Conservation (phyloP, 2,888 invertebrate genomes). For the Thecophora atra region DNA sequence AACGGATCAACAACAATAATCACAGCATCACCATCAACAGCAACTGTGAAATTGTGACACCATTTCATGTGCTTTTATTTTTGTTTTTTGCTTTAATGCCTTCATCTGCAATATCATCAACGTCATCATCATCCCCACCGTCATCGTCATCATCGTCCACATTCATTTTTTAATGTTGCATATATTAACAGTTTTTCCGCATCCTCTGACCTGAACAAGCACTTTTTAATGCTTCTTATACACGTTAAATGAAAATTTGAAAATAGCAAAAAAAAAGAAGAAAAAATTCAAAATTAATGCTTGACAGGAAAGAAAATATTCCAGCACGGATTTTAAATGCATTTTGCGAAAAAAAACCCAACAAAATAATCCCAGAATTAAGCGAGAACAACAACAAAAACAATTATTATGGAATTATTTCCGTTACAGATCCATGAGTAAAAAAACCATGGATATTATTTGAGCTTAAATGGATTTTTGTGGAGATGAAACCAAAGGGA, state of each 20-base stretch:
- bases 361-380: not conserved
- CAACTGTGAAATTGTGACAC: not conserved
- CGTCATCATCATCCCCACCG: not conserved
- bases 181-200: not conserved
- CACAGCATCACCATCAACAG: constrained; percentile 6
- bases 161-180: constrained; percentile 1
- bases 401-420: not conserved
- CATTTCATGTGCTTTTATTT: not conserved
- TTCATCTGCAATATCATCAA: not conserved
- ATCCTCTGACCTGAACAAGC: not conserved
- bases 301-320: not conserved
- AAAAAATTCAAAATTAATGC: not conserved
- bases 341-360: not conserved
- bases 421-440: too few relatives aligned
- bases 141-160: not conserved
- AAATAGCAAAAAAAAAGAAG: not conserved
- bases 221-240: not conserved
- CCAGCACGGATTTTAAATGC: not conserved
- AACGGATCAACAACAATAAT: constrained; percentile 7
- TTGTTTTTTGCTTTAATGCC: not conserved
- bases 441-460: too few relatives aligned
- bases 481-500: too few relatives aligned
- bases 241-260: not conserved
- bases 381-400: not conserved
- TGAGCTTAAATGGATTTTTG: too few relatives aligned